A percentile compares a stretch with the other conserved stretches of the same genome.
These are phyloP conservation scores for Salmo trutta DNA, from an alignment of 2,797 vertebrate genomes.

Conservation along the genomic window DNA sequence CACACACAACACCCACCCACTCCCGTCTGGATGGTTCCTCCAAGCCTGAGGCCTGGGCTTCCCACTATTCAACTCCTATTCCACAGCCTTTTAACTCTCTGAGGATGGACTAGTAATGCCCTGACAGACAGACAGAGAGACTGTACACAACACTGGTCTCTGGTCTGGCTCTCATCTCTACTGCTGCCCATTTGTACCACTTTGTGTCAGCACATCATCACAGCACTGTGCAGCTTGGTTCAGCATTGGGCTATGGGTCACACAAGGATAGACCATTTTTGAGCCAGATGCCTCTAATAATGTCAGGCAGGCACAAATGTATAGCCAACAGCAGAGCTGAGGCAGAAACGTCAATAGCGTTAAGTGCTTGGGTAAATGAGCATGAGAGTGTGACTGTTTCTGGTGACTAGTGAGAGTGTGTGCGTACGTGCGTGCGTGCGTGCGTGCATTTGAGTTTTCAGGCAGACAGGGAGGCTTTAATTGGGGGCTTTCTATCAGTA, in stretches of 20 bases:
- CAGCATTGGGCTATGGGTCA: slow-evolving; percentile 26
- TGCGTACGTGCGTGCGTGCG: background rate
- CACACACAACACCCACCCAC: no score
- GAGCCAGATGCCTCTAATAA: background rate
- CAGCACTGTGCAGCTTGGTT: no score
- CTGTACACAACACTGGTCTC: background rate
- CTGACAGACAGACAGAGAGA: background rate
- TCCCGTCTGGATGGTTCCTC: no score
- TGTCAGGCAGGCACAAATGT: background rate
- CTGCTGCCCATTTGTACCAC: background rate
- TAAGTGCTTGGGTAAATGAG: slow-evolving; percentile 8
- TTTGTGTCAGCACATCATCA: background rate
- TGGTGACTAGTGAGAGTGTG: background rate
- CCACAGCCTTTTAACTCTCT: no score
- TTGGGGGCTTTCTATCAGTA: background rate
- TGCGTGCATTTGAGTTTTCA: background rate
- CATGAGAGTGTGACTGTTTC: background rate
- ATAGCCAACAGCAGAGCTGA: background rate
- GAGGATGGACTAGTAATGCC: no score
- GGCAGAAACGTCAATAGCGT: slow-evolving; percentile 2
- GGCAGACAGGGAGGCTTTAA: background rate
- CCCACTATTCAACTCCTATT: no score
- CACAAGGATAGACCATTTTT: slow-evolving; percentile 31
- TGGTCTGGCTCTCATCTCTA: background rate
- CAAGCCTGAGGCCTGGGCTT: no score